Base-by-base conservation (phyloP, 2,797 vertebrate species). In the Vireo griseus region DNA sequence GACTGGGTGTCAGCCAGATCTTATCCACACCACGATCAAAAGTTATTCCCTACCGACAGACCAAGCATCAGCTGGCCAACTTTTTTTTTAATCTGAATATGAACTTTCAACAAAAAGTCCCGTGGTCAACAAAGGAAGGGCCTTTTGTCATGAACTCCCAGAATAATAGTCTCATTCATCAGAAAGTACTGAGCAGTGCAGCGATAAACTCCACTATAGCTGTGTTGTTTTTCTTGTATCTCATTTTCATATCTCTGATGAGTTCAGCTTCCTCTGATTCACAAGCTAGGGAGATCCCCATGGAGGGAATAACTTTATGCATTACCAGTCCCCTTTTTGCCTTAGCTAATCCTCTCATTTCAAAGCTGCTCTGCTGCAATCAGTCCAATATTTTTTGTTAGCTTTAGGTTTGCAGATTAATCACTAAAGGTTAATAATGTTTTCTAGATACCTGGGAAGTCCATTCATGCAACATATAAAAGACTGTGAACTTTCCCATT, bases 81-180 rank as follows among this genome's bases (percentile, higher is more conserved):
- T 6, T 61, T 79, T 57, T 57, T 47, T 67, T 87, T 29, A 25
- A 45, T 69, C 10, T 2, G 2, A 84, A 90, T 84, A 69, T 57
- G 73, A 94, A 75, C 89, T 88, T 92, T 76, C 79, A 92, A 67
- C 55, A 69, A 52, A 62, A 93, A 66, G 55, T 84, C 40, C 47
- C 5, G 10, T 68, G 59, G 59, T 92, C 92, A 94, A 78, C 74
- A 87, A 88, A 93, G 71, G 71, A 93, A 94, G 35, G 19, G 5
- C 14, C 73, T 93, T 93, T 94, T 93, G 67, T 94, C 51, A 48
- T 73, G 39, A 93, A 71, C 71, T 92, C 31, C 28, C 39, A 67
- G 67, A 94, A 95, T 82, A 95, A 95, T 47, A 79, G 71, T 33
- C 45, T 89, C 18, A 89, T 95, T 94, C 84, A 82, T 51, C 28